phyloP scores from a whole-genome alignment of 2,113 vertebrate genomes.

The Tamias sibiricus region DNA sequence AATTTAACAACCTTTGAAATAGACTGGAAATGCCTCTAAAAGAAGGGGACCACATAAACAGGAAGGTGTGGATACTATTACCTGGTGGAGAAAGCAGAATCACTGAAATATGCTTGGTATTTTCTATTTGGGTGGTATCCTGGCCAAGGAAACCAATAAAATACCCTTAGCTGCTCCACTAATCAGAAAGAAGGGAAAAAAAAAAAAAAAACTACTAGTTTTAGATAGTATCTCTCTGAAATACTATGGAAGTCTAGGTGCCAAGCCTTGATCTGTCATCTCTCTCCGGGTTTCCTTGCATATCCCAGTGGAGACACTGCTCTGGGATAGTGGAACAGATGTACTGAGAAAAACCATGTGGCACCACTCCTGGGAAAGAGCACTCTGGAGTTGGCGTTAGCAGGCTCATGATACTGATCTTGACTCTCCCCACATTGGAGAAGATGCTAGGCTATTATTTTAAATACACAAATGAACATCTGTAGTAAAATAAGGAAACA shows the following conservation, averaged over 20 bases:
- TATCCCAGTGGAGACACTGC: background rate
- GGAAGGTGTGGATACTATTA: conserved; percentile 54
- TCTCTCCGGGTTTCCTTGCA: background rate
- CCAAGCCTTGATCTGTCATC: background rate
- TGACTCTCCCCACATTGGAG: background rate
- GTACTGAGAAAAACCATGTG: background rate
- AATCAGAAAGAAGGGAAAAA: background rate
- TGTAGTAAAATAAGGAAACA: background rate
- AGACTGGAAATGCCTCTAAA: conserved; percentile 39
- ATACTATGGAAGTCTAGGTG: background rate
- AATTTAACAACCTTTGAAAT: conserved; percentile 51
- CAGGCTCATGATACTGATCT: background rate
- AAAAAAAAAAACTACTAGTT: background rate
- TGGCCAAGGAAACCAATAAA: conserved; percentile 40
- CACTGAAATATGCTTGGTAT: background rate
- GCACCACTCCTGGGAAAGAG: background rate
- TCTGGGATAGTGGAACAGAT: background rate
- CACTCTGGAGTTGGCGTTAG: background rate
- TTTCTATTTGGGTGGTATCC: conserved; percentile 59
- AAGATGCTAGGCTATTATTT: background rate
- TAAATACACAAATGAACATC: background rate
- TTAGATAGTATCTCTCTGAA: background rate
- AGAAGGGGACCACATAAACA: conserved; percentile 29
- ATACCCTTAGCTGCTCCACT: background rate
- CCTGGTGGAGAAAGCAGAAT: conserved; percentile 20